phyloP scores from a whole-genome alignment of 1,140 invertebrate genomes.

The Danaus plexippus region DNA sequence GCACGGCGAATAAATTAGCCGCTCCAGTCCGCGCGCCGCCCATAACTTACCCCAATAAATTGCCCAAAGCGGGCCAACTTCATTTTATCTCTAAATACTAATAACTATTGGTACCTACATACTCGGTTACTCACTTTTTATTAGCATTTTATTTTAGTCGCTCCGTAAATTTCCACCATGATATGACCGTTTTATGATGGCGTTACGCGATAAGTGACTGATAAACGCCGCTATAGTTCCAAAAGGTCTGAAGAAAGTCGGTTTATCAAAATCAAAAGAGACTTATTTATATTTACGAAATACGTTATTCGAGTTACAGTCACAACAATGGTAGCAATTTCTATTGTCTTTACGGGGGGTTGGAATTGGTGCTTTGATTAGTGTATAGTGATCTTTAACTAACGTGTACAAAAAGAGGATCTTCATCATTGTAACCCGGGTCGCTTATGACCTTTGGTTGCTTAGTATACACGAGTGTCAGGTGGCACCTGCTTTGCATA shows the following conservation, averaged over 20 bases:
- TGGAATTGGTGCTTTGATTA: no score
- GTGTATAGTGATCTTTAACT: no score
- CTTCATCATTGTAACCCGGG: no score
- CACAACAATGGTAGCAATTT: no score
- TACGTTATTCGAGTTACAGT: no score
- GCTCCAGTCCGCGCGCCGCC: conserved; percentile 61
- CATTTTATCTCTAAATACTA: conserved; percentile 70
- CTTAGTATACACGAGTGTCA: conserved; percentile 41
- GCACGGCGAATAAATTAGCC: conserved; percentile 71
- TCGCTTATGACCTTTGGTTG: no score
- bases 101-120: conserved; percentile 62
- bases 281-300: no score
- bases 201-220: conserved; percentile 48
- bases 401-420: no score
- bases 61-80: conserved; percentile 68
- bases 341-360: no score
- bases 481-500: conserved; percentile 70
- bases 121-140: conserved; percentile 44
- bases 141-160: conserved; percentile 50
- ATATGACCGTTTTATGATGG: conserved; percentile 56
- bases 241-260: no score
- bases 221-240: conserved; percentile 23
- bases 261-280: no score
- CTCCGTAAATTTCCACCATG: conserved; percentile 41
- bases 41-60: conserved; percentile 71